Evolutionary conservation across 2,113 vertebrate species (phyloP).

Genomic region (Aptenodytes forsteri): DNA sequence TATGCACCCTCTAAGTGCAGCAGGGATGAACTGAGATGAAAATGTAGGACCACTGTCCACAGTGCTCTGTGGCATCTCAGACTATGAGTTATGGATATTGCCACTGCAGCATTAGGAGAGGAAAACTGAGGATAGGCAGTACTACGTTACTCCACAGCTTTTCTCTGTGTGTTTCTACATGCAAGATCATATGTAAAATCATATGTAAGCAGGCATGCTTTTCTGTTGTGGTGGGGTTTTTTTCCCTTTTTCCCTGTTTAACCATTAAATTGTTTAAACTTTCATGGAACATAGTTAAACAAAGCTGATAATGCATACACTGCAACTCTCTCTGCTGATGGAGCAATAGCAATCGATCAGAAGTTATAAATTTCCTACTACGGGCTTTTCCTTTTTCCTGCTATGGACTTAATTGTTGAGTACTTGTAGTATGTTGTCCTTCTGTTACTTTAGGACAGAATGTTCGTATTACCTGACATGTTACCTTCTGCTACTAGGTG

Average conservation of each 20-base stretch:
- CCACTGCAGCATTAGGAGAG: not conserved
- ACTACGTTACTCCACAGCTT: not conserved
- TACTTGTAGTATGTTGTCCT: not conserved
- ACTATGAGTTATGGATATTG: not conserved
- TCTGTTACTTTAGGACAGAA: not conserved
- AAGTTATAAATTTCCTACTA: not conserved
- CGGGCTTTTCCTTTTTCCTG: not conserved
- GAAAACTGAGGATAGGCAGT: not conserved
- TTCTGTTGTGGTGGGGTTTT: not conserved
- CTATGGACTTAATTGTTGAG: not conserved
- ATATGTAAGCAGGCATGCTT: not conserved
- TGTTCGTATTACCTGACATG: not conserved
- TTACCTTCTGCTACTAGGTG: not conserved
- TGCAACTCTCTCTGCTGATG: slow-evolving; percentile 17
- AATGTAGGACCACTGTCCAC: not conserved
- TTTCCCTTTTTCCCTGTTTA: not conserved
- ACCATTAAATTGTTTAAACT: slow-evolving; percentile 53
- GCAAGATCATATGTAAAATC: not conserved
- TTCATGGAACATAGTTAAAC: slow-evolving; percentile 44
- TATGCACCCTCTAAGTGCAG: not conserved
- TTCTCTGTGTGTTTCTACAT: not conserved
- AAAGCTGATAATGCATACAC: not conserved
- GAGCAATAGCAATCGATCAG: slow-evolving; percentile 29
- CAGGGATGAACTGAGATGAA: not conserved
- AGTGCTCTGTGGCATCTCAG: not conserved